Percentiles rank a stretch among this genome's conserved stretches.
Conservation (phyloP, 2,888 invertebrate species). For the Crossocerus cetratus region DNA sequence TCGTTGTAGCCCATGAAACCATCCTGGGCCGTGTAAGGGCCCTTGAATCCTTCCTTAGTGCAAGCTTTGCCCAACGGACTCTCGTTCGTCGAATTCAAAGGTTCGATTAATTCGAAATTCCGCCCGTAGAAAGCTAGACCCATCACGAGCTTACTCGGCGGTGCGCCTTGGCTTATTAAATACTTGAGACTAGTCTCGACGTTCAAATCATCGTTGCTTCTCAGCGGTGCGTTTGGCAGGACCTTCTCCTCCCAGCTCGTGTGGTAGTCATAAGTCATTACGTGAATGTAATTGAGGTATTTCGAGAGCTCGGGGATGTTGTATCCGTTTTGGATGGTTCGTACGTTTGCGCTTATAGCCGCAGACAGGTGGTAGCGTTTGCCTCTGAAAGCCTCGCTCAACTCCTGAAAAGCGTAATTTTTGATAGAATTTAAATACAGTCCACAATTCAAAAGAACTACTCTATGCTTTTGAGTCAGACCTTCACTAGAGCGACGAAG, state of each 20-base stretch:
- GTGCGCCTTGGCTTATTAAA: constrained; percentile 85
- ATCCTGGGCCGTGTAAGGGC: constrained; percentile 87
- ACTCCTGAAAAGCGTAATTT: constrained; percentile 78
- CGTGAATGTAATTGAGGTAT: constrained; percentile 83
- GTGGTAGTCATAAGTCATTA: constrained; percentile 95
- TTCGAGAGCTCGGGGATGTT: constrained; percentile 83
- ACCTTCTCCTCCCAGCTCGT: constrained; percentile 88
- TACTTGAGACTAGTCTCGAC: constrained; percentile 88
- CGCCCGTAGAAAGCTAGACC: constrained; percentile 92
- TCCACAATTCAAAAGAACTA: background rate
- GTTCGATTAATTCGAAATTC: constrained; percentile 81
- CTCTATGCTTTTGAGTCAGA: constrained; percentile 67
- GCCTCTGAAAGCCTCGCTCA: constrained; percentile 84
- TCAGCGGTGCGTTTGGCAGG: constrained; percentile 88
- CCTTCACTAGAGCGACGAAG: constrained; percentile 87
- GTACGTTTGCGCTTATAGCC: constrained; percentile 88
- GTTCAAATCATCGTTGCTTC: constrained; percentile 79
- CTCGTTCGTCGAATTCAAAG: constrained; percentile 51
- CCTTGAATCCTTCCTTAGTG: constrained; percentile 83
- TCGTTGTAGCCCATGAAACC: constrained; percentile 95
- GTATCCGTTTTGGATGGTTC: constrained; percentile 87
- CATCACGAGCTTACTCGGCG: constrained; percentile 86
- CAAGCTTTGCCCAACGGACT: constrained; percentile 79
- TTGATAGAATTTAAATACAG: background rate
- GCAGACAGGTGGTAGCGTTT: constrained; percentile 86